Conservation (phyloP, 1,140 invertebrate genomes). For the Drusus annulatus region DNA sequence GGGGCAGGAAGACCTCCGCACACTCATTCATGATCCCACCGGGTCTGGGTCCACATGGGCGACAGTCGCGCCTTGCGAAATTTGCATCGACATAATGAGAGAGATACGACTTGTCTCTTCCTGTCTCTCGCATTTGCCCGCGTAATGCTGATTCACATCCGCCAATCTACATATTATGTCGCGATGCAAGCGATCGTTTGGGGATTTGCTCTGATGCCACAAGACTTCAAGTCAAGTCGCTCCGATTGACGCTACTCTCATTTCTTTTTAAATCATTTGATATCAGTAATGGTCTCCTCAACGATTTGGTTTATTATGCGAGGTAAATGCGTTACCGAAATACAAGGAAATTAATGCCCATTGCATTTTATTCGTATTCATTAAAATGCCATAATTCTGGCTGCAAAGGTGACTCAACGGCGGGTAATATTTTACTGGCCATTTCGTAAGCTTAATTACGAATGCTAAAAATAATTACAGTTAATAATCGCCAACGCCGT, state of each 20-base stretch:
- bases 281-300: too few species aligned
- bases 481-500: conserved; percentile 14
- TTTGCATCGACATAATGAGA: conserved; percentile 42
- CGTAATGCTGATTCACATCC: conserved; percentile 37
- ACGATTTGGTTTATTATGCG: too few species aligned
- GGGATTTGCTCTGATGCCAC: too few species aligned
- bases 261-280: too few species aligned
- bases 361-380: not conserved
- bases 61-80: conserved; percentile 19
- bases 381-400: conserved; percentile 1
- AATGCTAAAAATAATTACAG: not conserved
- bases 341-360: too few species aligned
- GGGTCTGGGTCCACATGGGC: conserved; percentile 3
- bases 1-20: conserved; percentile 32
- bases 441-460: conserved; percentile 27
- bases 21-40: conserved; percentile 23
- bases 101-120: conserved; percentile 12
- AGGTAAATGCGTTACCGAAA: too few species aligned
- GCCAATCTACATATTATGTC: not conserved
- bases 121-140: not conserved
- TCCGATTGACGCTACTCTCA: too few species aligned
- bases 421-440: conserved; percentile 12
- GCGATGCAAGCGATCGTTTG: too few species aligned
- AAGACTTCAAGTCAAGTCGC: too few species aligned
- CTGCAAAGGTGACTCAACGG: not conserved